Percentiles rank a stretch among this genome's conserved stretches.
Conservation (phyloP, 2,888 invertebrate species). For the Colletes collaris region DNA sequence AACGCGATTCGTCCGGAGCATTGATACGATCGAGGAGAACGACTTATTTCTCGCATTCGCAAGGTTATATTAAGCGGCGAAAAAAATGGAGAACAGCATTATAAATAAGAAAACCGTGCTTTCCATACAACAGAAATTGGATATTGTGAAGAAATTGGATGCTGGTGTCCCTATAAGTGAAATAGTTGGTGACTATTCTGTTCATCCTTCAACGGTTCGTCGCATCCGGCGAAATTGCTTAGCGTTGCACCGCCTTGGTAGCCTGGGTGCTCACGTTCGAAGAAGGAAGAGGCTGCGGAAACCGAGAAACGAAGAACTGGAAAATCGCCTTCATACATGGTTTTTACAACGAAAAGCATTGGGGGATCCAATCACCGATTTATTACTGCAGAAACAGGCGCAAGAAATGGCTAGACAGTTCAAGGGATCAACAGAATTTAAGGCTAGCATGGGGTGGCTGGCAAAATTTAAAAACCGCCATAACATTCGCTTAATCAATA, state of each 20-base stretch:
- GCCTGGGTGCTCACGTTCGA: neutral
- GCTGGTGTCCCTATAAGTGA: too few relatives aligned
- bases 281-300: constrained; percentile 6
- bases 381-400: constrained; percentile 1
- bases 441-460: constrained; percentile 9
- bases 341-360: constrained; percentile 6
- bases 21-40: too few relatives aligned
- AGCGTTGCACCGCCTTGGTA: neutral
- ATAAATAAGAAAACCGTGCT: too few relatives aligned
- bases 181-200: neutral
- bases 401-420: neutral
- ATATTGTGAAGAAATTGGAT: too few relatives aligned
- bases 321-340: constrained; percentile 6
- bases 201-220: constrained; percentile 11
- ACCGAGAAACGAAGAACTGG: constrained; percentile 1
- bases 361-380: neutral
- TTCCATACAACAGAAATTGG: too few relatives aligned
- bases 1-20: too few relatives aligned
- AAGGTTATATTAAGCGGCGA: too few relatives aligned
- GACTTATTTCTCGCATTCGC: neutral
- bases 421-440: neutral
- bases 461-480: constrained; percentile 15
- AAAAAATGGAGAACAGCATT: too few relatives aligned
- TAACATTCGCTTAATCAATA: constrained; percentile 3
- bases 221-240: constrained; percentile 6